A percentile compares a stretch with the other conserved stretches of the same genome.
phyloP scores from a whole-genome alignment of 2,113 vertebrate species.

The Opisthocomus hoazin region DNA sequence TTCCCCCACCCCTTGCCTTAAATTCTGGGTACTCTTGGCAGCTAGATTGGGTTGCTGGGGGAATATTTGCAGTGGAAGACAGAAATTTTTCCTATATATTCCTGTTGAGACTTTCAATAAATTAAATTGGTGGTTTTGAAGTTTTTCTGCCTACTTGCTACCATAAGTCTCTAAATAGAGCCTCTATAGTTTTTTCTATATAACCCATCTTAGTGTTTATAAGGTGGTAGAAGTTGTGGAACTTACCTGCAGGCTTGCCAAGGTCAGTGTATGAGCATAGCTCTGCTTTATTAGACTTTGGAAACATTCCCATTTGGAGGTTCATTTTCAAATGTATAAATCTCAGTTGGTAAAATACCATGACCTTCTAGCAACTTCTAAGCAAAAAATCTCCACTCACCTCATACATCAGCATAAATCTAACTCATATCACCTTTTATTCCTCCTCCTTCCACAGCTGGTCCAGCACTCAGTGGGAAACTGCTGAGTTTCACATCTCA shows the following conservation, averaged over 20 bases:
- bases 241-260: slow-evolving; percentile 74
- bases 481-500: slow-evolving; percentile 11
- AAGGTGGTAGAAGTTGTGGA: slow-evolving; percentile 78
- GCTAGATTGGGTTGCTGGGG: background rate
- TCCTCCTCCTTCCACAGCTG: slow-evolving; percentile 19
- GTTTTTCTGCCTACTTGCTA: slow-evolving; percentile 78
- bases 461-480: slow-evolving; percentile 38
- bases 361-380: slow-evolving; percentile 69
- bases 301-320: slow-evolving; percentile 71
- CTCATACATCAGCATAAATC: slow-evolving; percentile 68
- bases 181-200: slow-evolving; percentile 73
- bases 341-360: slow-evolving; percentile 70
- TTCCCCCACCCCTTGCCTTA: background rate
- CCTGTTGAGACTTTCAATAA: slow-evolving; percentile 73
- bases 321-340: slow-evolving; percentile 72
- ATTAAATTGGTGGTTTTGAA: slow-evolving; percentile 78
- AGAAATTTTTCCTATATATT: slow-evolving; percentile 68
- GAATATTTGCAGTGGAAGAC: slow-evolving; percentile 61
- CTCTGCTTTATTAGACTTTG: slow-evolving; percentile 77
- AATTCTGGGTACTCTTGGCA: slow-evolving; percentile 14
- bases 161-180: slow-evolving; percentile 74
- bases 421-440: slow-evolving; percentile 50
- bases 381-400: slow-evolving; percentile 59
- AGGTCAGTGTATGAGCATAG: slow-evolving; percentile 73
- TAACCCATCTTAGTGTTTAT: slow-evolving; percentile 80